Evolutionary conservation across 2,797 vertebrate genomes (phyloP).

Genomic region (Gadopsis bispinosus): DNA sequence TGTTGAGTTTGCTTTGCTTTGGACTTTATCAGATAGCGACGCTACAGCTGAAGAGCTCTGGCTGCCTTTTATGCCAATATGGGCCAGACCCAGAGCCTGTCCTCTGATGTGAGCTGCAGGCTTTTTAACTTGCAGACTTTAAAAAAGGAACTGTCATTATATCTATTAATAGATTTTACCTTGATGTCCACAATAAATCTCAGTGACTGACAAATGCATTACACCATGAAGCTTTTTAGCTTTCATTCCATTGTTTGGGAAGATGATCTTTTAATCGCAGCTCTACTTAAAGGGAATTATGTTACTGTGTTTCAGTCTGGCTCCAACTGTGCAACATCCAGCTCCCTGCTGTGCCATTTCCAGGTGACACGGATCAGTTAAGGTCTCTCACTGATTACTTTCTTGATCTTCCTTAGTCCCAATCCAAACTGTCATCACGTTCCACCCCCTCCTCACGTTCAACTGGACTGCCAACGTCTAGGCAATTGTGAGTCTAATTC

Average conservation of each 20-base stretch:
- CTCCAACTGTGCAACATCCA: slow-evolving; percentile 42
- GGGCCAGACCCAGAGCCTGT: slow-evolving; percentile 25
- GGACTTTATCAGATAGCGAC: slow-evolving; percentile 48
- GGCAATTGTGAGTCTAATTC: slow-evolving; percentile 18
- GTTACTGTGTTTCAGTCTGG: slow-evolving; percentile 49
- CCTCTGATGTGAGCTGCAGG: slow-evolving; percentile 17
- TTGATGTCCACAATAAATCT: neutral
- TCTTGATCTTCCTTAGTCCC: slow-evolving; percentile 69
- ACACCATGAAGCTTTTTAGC: neutral
- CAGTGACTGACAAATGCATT: neutral
- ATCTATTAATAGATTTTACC: neutral
- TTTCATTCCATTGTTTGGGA: slow-evolving; percentile 20
- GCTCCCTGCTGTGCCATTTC: slow-evolving; percentile 58
- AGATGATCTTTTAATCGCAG: slow-evolving; percentile 53
- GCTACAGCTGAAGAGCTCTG: slow-evolving; percentile 22
- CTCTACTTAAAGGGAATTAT: slow-evolving; percentile 53
- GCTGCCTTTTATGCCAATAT: slow-evolving; percentile 8
- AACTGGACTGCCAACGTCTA: slow-evolving; percentile 11
- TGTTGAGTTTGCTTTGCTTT: slow-evolving; percentile 31
- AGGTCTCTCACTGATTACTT: slow-evolving; percentile 63
- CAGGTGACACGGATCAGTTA: slow-evolving; percentile 64
- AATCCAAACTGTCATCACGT: slow-evolving; percentile 74
- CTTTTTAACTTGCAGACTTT: slow-evolving; percentile 11
- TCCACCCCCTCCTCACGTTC: slow-evolving; percentile 49
- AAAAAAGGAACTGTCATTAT: slow-evolving; percentile 1